Evolutionary conservation across 2,113 vertebrate genomes (phyloP).

Genomic region (Turnix velox): DNA sequence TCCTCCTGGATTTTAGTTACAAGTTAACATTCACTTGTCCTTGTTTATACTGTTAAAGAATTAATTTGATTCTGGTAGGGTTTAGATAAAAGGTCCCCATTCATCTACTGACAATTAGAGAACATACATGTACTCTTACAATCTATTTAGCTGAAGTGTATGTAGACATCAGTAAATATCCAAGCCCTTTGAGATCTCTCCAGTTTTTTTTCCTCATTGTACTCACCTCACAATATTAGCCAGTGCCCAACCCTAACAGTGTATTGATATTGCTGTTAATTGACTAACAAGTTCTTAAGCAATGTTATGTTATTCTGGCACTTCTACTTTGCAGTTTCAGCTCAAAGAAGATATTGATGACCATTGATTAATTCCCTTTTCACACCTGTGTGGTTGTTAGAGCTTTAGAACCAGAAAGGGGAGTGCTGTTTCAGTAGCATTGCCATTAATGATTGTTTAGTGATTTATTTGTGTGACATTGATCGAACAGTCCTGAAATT

Average conservation of each 20-base stretch:
- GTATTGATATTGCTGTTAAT: too few relatives aligned
- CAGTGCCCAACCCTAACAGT: background rate
- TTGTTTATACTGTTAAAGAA: conserved; percentile 35
- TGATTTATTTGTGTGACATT: background rate
- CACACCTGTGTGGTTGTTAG: background rate
- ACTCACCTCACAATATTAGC: background rate
- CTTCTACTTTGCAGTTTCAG: background rate
- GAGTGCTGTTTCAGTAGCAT: background rate
- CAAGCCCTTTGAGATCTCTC: background rate
- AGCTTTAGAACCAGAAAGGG: background rate
- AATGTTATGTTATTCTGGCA: background rate
- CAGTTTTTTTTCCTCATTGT: background rate
- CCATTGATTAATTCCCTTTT: background rate
- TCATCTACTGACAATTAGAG: conserved; percentile 20
- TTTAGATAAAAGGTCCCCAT: conserved; percentile 12
- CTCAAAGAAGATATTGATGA: background rate
- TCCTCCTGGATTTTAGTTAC: conserved; percentile 39
- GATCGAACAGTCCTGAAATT: conserved; percentile 23
- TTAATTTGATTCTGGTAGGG: conserved; percentile 23
- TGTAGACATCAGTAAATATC: background rate
- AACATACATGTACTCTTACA: background rate
- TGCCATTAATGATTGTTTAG: background rate
- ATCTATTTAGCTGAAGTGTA: background rate
- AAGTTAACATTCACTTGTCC: conserved; percentile 57
- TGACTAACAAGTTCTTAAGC: background rate